Base-by-base conservation (phyloP, 2,113 vertebrate genomes). In the Chaetorhynchus papuensis region DNA sequence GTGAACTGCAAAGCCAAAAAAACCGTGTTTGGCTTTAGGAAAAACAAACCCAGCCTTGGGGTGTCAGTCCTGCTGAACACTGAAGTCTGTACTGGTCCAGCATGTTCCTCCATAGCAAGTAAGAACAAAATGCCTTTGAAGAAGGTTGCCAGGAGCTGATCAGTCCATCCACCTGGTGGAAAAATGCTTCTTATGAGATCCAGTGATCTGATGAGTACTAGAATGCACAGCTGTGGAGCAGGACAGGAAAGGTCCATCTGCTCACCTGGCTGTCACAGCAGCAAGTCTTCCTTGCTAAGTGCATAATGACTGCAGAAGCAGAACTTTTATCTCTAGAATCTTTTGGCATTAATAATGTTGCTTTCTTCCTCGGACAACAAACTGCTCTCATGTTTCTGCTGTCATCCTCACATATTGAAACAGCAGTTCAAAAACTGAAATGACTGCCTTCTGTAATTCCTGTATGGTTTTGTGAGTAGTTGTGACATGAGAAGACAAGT, bases 91-190 rank as follows among this genome's bases (percentile, higher is more conserved):
- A 89, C 93, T 75, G 64, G 72, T 83, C 94, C 77, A 74, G 61
- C 83, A 60, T 30, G 57, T 75, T 91, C 37, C 49, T 85, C 47
- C 52, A 22, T 22, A 81, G 60, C 33, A 89, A 74, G 9, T 35
- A 88, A 83, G 35, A 86, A 86, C 7, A 84, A 87, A 86, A 90
- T 28, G 16, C 72, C 74, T 95, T 91, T 90, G 91, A 95, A 97
- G 83, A 37, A 53, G 31, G 74, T 44, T 75, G 60, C 65, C 80
- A 92, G 70, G 24, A 92, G 28, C 41, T 57, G 56, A 90, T 83
- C 93, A 71, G 52, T 81, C 52, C 65, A 87, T 72, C 47, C 61
- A 78, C 60, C 24, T 71, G 22, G 56, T 65, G 3, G 61, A 93
- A 87, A 60, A 89, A 79, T 10, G 37, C 27, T 44, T 14, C 37